Evolutionary conservation across 2,888 invertebrate genomes (phyloP), one percentile per base, ranked within the genome.

Genomic region (Flexamia atlantica): DNA sequence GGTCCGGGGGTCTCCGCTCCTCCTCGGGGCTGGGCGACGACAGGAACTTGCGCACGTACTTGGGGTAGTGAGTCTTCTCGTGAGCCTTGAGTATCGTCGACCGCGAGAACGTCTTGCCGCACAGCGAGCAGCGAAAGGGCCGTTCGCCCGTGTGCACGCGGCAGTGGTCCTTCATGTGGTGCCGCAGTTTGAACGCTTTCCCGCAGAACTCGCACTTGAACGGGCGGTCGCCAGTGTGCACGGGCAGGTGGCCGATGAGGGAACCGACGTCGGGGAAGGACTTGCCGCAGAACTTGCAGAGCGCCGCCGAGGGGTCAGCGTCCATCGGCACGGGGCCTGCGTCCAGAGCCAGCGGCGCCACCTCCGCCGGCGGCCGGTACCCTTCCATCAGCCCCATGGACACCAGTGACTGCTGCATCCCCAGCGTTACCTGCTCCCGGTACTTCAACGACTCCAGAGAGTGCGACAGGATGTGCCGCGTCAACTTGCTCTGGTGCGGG

Each of bases 101-200:
- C 88, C 97, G 93, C 86, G 97, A 97, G 91, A 97, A 97, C 86
- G 97, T 97, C 91, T 97, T 97, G 86, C 97, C 97, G 91, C 97
- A 97, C 88, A 97, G 92, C 86, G 95, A 94, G 91, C 97, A 97
- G 88, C 97, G 94, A 92, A 97, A 97, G 72, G 97, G 97, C 88
- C 97, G 92, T 90, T 97, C 97, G 88, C 97, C 97, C 88, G 97
- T 97, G 90, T 97, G 97, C 86, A 97, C 97, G 89, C 97, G 94
- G 92, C 97, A 97, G 90, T 97, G 97, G 92, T 97, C 97, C 91
- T 97, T 97, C 97, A 97, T 97, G 92, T 97, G 97, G 90, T 97
- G 97, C 86, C 97, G 93, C 89, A 97, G 92, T 90, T 97, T 97
- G 92, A 97, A 97, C 88, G 97, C 97, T 91, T 97, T 97, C 87